Base-by-base conservation (phyloP, 2,888 invertebrate genomes). In the Phyto melanocephala region DNA sequence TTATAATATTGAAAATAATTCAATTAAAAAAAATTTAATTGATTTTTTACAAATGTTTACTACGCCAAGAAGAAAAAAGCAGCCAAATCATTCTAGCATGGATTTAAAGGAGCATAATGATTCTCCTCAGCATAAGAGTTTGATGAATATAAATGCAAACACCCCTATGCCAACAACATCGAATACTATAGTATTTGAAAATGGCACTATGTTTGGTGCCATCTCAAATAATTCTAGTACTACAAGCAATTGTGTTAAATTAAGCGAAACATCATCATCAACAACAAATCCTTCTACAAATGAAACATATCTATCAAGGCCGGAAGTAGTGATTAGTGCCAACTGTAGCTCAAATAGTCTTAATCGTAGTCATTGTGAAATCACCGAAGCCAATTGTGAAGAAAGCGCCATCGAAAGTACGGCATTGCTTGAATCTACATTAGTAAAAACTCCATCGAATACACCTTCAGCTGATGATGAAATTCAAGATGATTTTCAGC, bases 181-280 rank as follows among this genome's bases (percentile, higher is more conserved):
- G 28, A 56, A 33, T 6, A 84, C 86, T 20, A 84, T 86, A 45
- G 86, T 90, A 42, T 87, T 90, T 77, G 91, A 91, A 83, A 91
- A 90, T 84, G 91, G 91, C 84, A 90, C 91, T 77, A 87, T 91
- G 78, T 84, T 90, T 83, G 91, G 90, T 84, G 87, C 89, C 22
- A 86, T 90, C 79, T 85, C 84, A 11, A 81, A 83, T 63, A 63
- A 72, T 58, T 68, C 45, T 13, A 33, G 10, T 17, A 47, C 58
- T 50, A 40, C 76, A 42, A 75, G 17, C 37, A 54, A 77, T 33
- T 15, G 40, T 63, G 42, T 47, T 74, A 67, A 74, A 85, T 60
- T 79, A 65, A 72, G 78, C 67, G 80, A 70, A 78, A 76, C 78
- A 81, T 35, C 67, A 35, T 40, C 24, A 52, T 52, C 47, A 47